Evolutionary conservation across 35 echinoderm and acorn worm genomes (phyloP).

Genomic region (Anneissia japonica): DNA sequence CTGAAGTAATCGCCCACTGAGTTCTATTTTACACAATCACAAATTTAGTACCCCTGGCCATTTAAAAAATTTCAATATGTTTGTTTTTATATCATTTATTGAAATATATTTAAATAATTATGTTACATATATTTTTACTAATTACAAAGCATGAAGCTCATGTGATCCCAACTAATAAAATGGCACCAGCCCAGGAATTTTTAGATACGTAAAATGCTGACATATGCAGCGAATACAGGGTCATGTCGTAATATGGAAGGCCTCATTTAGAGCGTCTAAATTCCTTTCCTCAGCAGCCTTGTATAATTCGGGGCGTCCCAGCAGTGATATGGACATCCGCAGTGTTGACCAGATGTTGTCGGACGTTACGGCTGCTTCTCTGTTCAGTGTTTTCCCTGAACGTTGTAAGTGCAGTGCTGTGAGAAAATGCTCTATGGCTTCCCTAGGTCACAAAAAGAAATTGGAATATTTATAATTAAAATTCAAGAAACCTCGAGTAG

Average conservation of each 20-base stretch:
- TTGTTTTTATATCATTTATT: too few species aligned
- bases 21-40: too few species aligned
- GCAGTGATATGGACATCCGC: conserved; percentile 82
- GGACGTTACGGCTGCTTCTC: conserved; percentile 72
- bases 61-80: too few species aligned
- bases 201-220: background rate
- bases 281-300: conserved; percentile 62
- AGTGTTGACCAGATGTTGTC: conserved; percentile 95
- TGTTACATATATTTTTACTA: too few species aligned
- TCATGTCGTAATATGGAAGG: conserved; percentile 64
- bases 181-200: background rate
- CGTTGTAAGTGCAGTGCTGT: conserved; percentile 75
- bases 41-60: too few species aligned
- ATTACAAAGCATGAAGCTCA: background rate
- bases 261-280: conserved; percentile 50
- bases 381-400: conserved; percentile 54
- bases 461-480: background rate
- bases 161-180: background rate
- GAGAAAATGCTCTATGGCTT: conserved; percentile 92
- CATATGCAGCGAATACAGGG: background rate
- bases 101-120: too few species aligned
- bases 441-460: conserved; percentile 32
- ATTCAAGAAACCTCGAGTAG: too few species aligned
- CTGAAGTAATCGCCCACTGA: too few species aligned
- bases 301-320: conserved; percentile 63